Conservation (phyloP, 2,888 invertebrate species). For the Polyommatus iphigenia region DNA sequence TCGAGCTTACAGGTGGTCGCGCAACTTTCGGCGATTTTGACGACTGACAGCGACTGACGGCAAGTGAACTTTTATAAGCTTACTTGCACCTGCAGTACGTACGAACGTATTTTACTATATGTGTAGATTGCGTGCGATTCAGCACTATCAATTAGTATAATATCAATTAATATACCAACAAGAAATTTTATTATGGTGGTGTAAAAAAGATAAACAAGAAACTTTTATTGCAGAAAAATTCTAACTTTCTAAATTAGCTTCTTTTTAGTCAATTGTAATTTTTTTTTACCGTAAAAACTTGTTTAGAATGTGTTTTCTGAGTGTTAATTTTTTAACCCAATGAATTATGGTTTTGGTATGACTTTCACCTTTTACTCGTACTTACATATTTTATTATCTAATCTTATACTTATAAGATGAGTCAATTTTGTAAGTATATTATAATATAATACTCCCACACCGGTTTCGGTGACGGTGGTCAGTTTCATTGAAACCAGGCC, state of each 20-base stretch:
- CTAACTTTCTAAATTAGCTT: not conserved
- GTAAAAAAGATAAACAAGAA: not conserved
- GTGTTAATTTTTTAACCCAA: not conserved
- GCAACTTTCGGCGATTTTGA: constrained; percentile 10
- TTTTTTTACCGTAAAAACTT: not conserved
- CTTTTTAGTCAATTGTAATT: not conserved
- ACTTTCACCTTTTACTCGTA: not conserved
- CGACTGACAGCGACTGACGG: not conserved
- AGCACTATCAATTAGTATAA: not conserved
- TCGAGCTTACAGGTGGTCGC: constrained; percentile 10
- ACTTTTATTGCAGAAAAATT: not conserved
- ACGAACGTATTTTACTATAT: not conserved
- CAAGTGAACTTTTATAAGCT: not conserved
- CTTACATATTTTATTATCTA: not conserved
- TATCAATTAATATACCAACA: not conserved
- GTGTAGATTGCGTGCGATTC: not conserved
- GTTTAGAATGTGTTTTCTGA: not conserved
- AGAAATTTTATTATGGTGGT: not conserved
- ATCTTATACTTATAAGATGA: too few relatives aligned
- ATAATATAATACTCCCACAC: too few relatives aligned
- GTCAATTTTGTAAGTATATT: too few relatives aligned
- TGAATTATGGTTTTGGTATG: not conserved
- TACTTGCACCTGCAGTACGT: not conserved
- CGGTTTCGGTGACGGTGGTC: too few relatives aligned
- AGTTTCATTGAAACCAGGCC: too few relatives aligned